Evolutionary conservation across 1,140 invertebrate genomes (phyloP).

Genomic region (Cheumatopsyche charites): DNA sequence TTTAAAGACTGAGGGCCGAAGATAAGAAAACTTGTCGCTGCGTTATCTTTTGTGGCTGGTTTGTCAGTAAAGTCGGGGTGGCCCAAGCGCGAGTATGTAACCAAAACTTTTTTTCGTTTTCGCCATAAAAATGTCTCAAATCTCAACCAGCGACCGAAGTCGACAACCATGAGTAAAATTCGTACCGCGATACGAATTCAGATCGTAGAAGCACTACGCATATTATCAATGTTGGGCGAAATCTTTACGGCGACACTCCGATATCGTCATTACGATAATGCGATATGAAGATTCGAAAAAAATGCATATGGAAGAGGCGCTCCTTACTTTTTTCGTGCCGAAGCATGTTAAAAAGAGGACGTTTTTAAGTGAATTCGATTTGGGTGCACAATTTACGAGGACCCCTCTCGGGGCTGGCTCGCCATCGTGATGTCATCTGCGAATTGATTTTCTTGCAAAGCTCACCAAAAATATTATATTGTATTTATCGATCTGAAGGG

Average conservation of each 20-base stretch:
- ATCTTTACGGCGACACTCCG: not conserved
- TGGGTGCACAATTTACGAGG: constrained; percentile 14
- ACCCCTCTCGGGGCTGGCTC: constrained; percentile 9
- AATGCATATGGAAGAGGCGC: not conserved
- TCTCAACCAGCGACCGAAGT: not conserved
- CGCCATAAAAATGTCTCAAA: constrained; percentile 1
- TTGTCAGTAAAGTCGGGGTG: constrained; percentile 34
- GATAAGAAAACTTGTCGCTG: constrained; percentile 37
- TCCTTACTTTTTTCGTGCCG: not conserved
- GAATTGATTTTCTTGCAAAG: too few species aligned
- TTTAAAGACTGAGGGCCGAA: constrained; percentile 27
- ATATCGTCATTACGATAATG: constrained; percentile 5
- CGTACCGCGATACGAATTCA: too few species aligned
- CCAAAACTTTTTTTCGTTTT: constrained; percentile 15
- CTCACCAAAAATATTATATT: too few species aligned
- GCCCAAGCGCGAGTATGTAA: constrained; percentile 15
- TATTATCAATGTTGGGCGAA: too few species aligned
- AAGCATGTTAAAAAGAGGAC: not conserved
- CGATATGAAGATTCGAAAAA: not conserved
- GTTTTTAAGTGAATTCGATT: constrained; percentile 9
- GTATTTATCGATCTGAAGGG: too few species aligned
- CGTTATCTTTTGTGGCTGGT: constrained; percentile 31
- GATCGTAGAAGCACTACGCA: too few species aligned
- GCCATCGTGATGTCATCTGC: constrained; percentile 12
- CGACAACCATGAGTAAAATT: too few species aligned